These are phyloP conservation scores for Sarcophaga caerulescens DNA, from an alignment of 2,888 invertebrate species.

Conservation along the genomic window DNA sequence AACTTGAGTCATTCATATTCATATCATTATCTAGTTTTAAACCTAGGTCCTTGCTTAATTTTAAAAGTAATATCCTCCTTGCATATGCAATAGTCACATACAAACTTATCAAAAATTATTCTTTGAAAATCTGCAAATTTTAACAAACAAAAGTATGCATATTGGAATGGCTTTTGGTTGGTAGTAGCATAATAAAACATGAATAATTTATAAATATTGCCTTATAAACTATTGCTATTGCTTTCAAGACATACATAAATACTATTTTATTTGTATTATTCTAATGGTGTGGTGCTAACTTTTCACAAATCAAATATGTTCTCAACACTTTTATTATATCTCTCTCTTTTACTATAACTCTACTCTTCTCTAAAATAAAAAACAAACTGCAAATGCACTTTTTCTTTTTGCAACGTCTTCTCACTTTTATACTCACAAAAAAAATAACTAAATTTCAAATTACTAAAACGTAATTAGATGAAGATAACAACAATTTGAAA, in stretches of 20 bases:
- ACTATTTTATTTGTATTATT: slow-evolving; percentile 31
- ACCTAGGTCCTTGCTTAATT: background rate
- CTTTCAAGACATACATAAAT: slow-evolving; percentile 26
- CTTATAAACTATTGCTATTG: slow-evolving; percentile 46
- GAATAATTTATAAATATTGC: slow-evolving; percentile 19
- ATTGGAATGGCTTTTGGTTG: slow-evolving; percentile 66
- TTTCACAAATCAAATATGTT: slow-evolving; percentile 8
- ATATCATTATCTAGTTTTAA: too few relatives aligned
- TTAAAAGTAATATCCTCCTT: background rate
- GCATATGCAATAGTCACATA: background rate
- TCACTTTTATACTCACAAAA: slow-evolving; percentile 6
- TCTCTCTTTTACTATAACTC: slow-evolving; percentile 31
- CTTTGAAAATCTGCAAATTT: slow-evolving; percentile 17
- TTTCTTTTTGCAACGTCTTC: slow-evolving; percentile 36
- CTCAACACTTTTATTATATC: slow-evolving; percentile 42
- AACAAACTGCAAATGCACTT: slow-evolving; percentile 44
- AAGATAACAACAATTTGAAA: slow-evolving; percentile 28
- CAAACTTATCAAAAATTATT: background rate
- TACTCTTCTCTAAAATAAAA: slow-evolving; percentile 10
- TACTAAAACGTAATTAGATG: slow-evolving; percentile 42
- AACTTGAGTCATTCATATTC: too few relatives aligned
- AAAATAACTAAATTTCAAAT: slow-evolving; percentile 38
- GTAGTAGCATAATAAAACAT: slow-evolving; percentile 44
- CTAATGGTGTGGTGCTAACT: slow-evolving; percentile 64
- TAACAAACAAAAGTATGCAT: slow-evolving; percentile 59